These are phyloP conservation scores for Lanistes nyassanus DNA, from an alignment of 1,140 invertebrate species.

Conservation along the genomic window DNA sequence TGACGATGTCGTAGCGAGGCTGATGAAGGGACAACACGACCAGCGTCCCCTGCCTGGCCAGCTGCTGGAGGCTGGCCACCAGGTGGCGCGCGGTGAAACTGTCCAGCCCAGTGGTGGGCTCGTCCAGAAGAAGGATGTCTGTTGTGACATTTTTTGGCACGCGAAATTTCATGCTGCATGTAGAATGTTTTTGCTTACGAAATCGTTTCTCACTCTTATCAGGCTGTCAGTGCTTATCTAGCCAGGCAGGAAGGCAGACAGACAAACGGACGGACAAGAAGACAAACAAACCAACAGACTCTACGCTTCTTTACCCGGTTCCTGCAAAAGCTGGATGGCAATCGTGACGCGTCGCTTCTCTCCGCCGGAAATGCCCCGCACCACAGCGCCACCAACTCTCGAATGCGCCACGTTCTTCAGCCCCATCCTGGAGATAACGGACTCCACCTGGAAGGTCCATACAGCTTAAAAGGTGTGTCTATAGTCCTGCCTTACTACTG, in stretches of 20 bases:
- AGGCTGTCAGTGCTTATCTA: background rate
- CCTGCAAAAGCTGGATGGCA: constrained; percentile 53
- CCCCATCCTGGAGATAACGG: constrained; percentile 53
- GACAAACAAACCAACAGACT: background rate
- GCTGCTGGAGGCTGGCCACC: constrained; percentile 39
- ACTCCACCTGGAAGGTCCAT: constrained; percentile 46
- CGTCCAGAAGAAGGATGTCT: constrained; percentile 53
- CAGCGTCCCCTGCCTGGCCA: constrained; percentile 44
- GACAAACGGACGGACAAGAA: background rate
- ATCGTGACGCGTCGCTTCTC: constrained; percentile 57
- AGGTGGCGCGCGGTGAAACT: constrained; percentile 51
- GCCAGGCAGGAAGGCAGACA: background rate
- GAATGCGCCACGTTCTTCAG: constrained; percentile 46
- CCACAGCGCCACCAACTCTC: constrained; percentile 46
- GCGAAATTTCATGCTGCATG: background rate
- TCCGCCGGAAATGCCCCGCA: constrained; percentile 53
- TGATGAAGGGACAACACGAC: constrained; percentile 53
- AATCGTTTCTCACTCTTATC: background rate
- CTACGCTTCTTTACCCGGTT: constrained; percentile 42
- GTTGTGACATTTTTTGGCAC: background rate
- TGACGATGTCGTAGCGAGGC: constrained; percentile 50
- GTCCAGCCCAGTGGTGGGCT: constrained; percentile 53
- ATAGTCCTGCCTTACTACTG: no score
- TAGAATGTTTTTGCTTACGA: background rate
- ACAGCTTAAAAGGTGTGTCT: background rate